phyloP scores from a whole-genome alignment of 2,113 vertebrate species.

The Puma concolor region DNA sequence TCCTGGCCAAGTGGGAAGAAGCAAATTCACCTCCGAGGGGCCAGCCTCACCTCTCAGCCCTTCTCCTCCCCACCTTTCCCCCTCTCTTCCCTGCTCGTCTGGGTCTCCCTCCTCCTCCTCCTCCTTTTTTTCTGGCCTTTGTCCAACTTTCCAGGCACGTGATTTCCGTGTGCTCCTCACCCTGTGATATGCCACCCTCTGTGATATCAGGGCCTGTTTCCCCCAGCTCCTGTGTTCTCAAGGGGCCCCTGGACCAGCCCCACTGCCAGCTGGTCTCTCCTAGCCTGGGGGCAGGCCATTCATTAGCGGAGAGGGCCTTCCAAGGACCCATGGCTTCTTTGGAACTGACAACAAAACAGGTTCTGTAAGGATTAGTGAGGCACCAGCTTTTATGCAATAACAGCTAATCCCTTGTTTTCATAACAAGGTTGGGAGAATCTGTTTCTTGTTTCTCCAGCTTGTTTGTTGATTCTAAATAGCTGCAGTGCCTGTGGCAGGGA shows the following conservation, averaged over 20 bases:
- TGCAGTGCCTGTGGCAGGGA: background rate
- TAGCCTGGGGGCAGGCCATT: background rate
- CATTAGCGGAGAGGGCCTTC: background rate
- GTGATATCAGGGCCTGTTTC: too few relatives aligned
- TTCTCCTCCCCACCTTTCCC: background rate
- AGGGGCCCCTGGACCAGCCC: background rate
- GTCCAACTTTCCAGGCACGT: background rate
- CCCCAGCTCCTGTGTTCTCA: background rate
- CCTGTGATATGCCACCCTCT: background rate
- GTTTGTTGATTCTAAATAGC: background rate
- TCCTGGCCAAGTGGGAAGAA: background rate
- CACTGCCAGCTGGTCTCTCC: background rate
- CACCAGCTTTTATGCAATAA: background rate
- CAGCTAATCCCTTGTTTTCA: background rate
- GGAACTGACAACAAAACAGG: background rate
- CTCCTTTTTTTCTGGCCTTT: background rate
- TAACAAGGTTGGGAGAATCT: background rate
- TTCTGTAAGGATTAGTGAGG: background rate
- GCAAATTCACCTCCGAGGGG: background rate
- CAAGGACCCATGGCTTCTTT: background rate
- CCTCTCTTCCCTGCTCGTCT: background rate
- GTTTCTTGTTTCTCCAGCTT: background rate
- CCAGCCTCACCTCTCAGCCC: background rate
- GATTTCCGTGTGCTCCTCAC: background rate
- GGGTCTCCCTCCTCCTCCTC: background rate